Evolutionary conservation across 1,140 invertebrate species (phyloP).

Genomic region (Drosophila azteca): DNA sequence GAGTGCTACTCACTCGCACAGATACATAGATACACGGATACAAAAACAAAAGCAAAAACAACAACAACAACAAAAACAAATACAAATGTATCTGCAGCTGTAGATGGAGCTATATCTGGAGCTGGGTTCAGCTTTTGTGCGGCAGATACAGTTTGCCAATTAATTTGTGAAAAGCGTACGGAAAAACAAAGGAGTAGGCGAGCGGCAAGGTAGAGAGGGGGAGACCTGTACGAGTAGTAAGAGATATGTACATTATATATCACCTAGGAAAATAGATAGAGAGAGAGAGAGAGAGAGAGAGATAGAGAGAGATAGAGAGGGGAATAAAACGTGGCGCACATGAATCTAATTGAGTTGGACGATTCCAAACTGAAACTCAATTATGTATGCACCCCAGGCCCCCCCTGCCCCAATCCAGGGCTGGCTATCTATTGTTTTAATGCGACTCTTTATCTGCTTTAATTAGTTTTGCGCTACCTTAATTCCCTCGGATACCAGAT

Average conservation of each 20-base stretch:
- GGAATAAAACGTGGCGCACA: constrained; percentile 31
- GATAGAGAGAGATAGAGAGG: too few relatives aligned
- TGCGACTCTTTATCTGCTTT: constrained; percentile 80
- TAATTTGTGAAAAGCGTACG: constrained; percentile 73
- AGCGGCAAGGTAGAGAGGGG: neutral
- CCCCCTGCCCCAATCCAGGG: constrained; percentile 5
- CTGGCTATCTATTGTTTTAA: constrained; percentile 68
- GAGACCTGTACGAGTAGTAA: too few relatives aligned
- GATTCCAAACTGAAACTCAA: constrained; percentile 52
- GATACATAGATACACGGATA: constrained; percentile 50
- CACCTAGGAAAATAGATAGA: too few relatives aligned
- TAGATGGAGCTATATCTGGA: constrained; percentile 7
- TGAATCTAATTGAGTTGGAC: constrained; percentile 74
- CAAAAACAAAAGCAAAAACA: constrained; percentile 33
- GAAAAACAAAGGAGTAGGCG: constrained; percentile 27
- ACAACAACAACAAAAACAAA: constrained; percentile 41
- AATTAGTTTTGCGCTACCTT: constrained; percentile 78
- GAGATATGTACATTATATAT: too few relatives aligned
- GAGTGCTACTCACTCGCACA: constrained; percentile 13
- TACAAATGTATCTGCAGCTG: constrained; percentile 60
- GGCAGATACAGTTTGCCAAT: constrained; percentile 64
- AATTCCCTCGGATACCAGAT: constrained; percentile 42
- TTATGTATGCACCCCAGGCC: constrained; percentile 63
- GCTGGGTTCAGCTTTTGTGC: neutral
- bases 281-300: too few relatives aligned